Conservation (phyloP, 2,797 vertebrate species). For the Sarcoramphus papa region DNA sequence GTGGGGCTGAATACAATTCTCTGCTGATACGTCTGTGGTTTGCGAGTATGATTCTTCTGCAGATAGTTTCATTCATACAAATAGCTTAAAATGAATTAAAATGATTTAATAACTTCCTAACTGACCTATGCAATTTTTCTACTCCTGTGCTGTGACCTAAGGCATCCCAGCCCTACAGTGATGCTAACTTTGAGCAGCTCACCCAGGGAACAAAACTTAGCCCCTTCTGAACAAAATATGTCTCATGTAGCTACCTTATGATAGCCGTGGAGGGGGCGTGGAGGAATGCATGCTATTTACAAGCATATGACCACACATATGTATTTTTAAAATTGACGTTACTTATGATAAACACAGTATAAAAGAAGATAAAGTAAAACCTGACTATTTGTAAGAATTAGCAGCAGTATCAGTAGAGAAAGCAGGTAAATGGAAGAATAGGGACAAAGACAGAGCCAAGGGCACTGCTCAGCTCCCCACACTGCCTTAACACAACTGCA, state of each 20-base stretch:
- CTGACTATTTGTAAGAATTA: background rate
- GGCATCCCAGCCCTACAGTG: background rate
- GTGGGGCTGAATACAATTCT: background rate
- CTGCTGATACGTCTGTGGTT: background rate
- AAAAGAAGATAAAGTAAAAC: background rate
- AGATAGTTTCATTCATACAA: background rate
- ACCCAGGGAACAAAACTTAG: background rate
- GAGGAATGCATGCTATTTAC: background rate
- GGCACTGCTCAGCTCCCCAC: background rate
- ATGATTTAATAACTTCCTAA: background rate
- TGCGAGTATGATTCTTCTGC: background rate
- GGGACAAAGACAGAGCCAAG: background rate
- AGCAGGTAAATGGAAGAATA: background rate
- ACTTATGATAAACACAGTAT: background rate
- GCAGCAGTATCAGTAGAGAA: background rate
- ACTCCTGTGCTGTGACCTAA: background rate
- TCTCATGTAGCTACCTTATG: background rate
- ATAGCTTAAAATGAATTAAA: background rate
- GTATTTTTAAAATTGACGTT: background rate
- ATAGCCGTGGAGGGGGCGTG: background rate
- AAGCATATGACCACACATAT: background rate
- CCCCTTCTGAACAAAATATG: background rate
- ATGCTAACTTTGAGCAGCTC: background rate
- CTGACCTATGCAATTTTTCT: background rate
- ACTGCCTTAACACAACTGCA: background rate